Base-by-base conservation (phyloP, 2,888 invertebrate genomes). In the Psylliodes chrysocephalus region DNA sequence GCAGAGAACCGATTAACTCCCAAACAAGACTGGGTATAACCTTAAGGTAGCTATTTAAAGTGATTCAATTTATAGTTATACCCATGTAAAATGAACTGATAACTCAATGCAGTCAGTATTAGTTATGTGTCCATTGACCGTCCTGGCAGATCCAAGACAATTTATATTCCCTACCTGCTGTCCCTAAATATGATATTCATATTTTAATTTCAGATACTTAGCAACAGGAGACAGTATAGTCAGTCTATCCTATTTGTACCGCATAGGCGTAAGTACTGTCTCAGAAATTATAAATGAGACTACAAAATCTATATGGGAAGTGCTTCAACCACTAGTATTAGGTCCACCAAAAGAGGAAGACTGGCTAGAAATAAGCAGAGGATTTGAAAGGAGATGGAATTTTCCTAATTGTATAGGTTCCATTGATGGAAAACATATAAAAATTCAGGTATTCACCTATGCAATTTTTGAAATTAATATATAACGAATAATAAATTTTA, bases 231-330 rank as follows among this genome's bases (percentile, higher is more conserved):
- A 33, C 5, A 46, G 46, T 18, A 46, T 56, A 33, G 47, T 18
- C n/a, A 33, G 30, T 10, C 25, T 56, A 12, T 46, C 46, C 8
- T 56, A 46, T 33, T 1, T n/a, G 6, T 56, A 33, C n/a, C 10
- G 40, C 2, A 8, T 59, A 14, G 59, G 59, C 19, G 19, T 49
- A 22, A 59, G 46, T 47, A 59, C 56, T 22, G 59, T 59, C n/a
- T 47, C 49, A 8, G 18, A 59, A 17, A 49, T 59, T 8, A 40
- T 49, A n/a, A 35, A 22, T 8, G 15, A 59, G 12, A 49, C 46
- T 8, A 25, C 38, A n/a, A 14, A 47, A 33, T 18, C 25, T 10
- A 49, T 59, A 19, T 59, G 57, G 57, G 49, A 59, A 38, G 33
- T 17, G 10, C 33, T 56, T 46, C 40, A 10, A 46, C 44, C 44